Conservation (phyloP, 2,113 vertebrate genomes). For the Pangasianodon gigas region DNA sequence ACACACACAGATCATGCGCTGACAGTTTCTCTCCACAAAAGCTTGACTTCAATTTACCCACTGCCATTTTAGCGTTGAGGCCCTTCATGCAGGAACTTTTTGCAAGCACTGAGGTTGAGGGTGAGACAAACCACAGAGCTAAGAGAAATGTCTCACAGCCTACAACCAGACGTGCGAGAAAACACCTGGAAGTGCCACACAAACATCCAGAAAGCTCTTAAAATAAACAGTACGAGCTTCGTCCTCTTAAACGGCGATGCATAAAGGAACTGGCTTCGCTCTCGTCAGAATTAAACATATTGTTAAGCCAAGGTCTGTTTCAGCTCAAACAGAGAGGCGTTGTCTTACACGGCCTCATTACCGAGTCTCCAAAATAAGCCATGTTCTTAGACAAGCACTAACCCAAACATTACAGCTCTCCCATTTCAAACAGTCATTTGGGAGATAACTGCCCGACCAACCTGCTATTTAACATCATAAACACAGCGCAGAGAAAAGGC, state of each 20-base stretch:
- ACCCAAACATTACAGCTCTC: slow-evolving; percentile 49
- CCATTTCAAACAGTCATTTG: slow-evolving; percentile 62
- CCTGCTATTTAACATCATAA: slow-evolving; percentile 68
- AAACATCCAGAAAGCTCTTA: slow-evolving; percentile 26
- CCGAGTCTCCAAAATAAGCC: slow-evolving; percentile 56
- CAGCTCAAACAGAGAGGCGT: slow-evolving; percentile 34
- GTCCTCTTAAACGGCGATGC: background rate
- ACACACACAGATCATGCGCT: slow-evolving; percentile 55
- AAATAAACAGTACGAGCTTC: slow-evolving; percentile 19
- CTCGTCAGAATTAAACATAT: slow-evolving; percentile 19
- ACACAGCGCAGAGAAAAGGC: slow-evolving; percentile 61
- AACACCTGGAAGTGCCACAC: slow-evolving; percentile 27
- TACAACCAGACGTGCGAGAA: slow-evolving; percentile 9
- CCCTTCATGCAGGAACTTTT: slow-evolving; percentile 28
- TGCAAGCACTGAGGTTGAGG: slow-evolving; percentile 63
- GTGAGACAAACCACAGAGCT: slow-evolving; percentile 54
- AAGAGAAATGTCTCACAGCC: slow-evolving; percentile 48
- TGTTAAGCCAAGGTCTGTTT: slow-evolving; percentile 33
- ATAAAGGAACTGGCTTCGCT: slow-evolving; percentile 24
- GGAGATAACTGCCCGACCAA: slow-evolving; percentile 60
- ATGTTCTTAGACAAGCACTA: slow-evolving; percentile 56
- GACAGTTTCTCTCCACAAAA: slow-evolving; percentile 58
- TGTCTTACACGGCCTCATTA: slow-evolving; percentile 39
- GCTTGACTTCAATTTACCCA: slow-evolving; percentile 70
- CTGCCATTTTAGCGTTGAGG: slow-evolving; percentile 64